Evolutionary conservation across 2,113 vertebrate genomes (phyloP).

Genomic region (Zingel zingel): DNA sequence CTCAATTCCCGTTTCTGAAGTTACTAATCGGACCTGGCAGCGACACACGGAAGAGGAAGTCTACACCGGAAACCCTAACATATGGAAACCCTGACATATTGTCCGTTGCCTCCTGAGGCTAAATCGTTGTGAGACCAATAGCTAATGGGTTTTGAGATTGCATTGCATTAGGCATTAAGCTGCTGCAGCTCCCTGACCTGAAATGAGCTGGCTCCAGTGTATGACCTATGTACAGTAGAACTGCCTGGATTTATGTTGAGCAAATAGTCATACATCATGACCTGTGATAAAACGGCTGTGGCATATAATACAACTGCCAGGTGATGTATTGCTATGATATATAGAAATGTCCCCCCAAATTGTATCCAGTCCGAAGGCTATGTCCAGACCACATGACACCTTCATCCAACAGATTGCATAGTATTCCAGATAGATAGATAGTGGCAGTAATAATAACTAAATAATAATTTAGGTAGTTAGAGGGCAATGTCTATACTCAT

Average conservation of each 20-base stretch:
- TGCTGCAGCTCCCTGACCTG: not conserved
- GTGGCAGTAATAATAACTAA: not conserved
- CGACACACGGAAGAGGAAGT: too few species aligned
- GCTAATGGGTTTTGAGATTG: too few species aligned
- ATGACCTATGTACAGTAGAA: not conserved
- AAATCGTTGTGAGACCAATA: too few species aligned
- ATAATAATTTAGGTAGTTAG: not conserved
- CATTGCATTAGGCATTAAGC: slow-evolving; percentile 3
- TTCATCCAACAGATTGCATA: not conserved
- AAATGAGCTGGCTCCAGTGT: not conserved
- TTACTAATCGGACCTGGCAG: too few species aligned
- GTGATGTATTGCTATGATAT: slow-evolving; percentile 4
- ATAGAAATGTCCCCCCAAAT: not conserved
- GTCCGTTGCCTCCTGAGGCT: too few species aligned
- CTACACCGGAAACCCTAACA: too few species aligned
- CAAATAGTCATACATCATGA: slow-evolving; percentile 12
- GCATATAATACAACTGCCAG: slow-evolving; percentile 9
- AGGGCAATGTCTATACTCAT: too few species aligned
- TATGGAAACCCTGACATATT: too few species aligned
- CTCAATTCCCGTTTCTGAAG: too few species aligned
- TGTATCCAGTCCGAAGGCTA: not conserved
- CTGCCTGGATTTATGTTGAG: slow-evolving; percentile 29
- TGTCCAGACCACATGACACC: not conserved
- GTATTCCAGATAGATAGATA: not conserved
- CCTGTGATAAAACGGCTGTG: not conserved